phyloP scores from a whole-genome alignment of 2,113 vertebrate genomes.

The Donacobius atricapilla region DNA sequence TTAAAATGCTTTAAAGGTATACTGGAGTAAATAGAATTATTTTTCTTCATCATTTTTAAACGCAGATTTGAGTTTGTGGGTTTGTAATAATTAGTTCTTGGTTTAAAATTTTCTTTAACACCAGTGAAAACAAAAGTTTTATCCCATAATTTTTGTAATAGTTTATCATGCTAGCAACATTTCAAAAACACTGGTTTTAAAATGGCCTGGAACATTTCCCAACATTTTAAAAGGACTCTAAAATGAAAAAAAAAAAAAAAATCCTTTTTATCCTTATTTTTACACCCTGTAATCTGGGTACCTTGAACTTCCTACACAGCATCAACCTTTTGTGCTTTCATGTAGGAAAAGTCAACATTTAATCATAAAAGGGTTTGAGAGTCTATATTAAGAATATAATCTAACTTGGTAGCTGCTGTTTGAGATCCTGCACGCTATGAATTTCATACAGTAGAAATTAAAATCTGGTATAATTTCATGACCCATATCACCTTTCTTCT shows the following conservation, averaged over 20 bases:
- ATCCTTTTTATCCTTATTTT: not conserved
- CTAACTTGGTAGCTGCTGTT: slow-evolving; percentile 23
- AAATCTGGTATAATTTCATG: slow-evolving; percentile 43
- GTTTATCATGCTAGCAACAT: not conserved
- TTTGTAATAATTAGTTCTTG: not conserved
- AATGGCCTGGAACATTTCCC: not conserved
- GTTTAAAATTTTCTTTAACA: not conserved
- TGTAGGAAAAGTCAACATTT: slow-evolving; percentile 2
- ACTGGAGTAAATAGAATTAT: rapidly evolving
- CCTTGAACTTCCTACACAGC: slow-evolving; percentile 37
- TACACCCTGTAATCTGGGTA: not conserved
- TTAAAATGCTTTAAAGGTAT: not conserved
- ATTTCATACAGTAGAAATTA: slow-evolving; percentile 39
- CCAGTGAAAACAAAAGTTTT: not conserved
- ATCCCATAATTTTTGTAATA: not conserved
- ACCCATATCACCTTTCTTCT: slow-evolving; percentile 37
- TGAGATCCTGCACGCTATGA: not conserved
- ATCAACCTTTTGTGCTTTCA: slow-evolving; percentile 10
- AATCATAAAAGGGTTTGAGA: slow-evolving; percentile 11
- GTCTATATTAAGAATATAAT: slow-evolving; percentile 45
- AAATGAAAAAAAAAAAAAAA: not conserved
- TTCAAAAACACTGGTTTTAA: not conserved
- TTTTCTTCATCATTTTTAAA: not conserved
- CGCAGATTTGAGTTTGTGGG: not conserved
- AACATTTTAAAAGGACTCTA: not conserved